These are phyloP conservation scores for Teleopsis dalmanni DNA, from an alignment of 1,140 invertebrate species.

Conservation along the genomic window DNA sequence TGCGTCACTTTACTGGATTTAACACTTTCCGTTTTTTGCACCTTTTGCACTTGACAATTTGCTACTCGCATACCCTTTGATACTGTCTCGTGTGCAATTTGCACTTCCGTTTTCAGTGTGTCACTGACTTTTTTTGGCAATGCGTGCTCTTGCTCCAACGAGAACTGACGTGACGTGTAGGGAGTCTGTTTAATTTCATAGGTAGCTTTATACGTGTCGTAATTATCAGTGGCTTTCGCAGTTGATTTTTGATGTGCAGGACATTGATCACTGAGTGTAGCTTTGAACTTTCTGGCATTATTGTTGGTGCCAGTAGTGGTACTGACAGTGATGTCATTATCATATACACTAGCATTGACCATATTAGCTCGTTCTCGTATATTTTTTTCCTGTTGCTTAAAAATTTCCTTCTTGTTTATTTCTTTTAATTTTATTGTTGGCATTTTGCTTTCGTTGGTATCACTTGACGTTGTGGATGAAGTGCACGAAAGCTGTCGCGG, in stretches of 20 bases:
- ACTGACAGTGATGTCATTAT: background rate
- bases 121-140: constrained; percentile 3
- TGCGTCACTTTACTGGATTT: too few species aligned
- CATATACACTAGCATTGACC: background rate
- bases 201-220: constrained; percentile 35
- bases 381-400: background rate
- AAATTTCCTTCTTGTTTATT: too few species aligned
- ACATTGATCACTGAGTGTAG: too few species aligned
- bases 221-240: constrained; percentile 18
- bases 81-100: background rate
- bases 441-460: too few species aligned
- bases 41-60: too few species aligned
- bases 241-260: too few species aligned
- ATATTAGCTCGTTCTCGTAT: background rate
- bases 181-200: constrained; percentile 38
- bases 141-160: constrained; percentile 26
- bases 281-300: too few species aligned
- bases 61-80: background rate
- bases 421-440: too few species aligned
- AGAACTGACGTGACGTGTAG: constrained; percentile 32
- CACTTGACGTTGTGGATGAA: too few species aligned
- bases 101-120: background rate
- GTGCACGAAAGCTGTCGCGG: too few species aligned
- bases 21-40: too few species aligned
- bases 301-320: background rate